A percentile compares a stretch with the other conserved stretches of the same genome.
Evolutionary conservation across 1,140 invertebrate genomes (phyloP).

Genomic region (Araneus ventricosus): DNA sequence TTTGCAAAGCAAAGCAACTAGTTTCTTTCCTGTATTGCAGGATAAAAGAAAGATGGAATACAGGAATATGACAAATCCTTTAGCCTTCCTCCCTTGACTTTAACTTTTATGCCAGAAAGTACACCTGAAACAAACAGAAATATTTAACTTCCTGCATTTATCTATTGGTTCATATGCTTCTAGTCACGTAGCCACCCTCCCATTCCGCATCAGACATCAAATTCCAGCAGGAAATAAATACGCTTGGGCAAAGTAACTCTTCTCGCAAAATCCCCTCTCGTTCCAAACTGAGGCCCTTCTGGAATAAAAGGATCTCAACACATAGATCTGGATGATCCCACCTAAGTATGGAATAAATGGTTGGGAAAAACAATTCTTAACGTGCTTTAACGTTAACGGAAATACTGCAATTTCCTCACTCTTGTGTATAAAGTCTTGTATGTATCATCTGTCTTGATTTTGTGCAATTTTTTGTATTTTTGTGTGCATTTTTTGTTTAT

Average conservation of each 20-base stretch:
- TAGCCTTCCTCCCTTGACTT: not conserved
- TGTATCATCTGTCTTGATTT: not conserved
- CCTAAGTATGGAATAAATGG: constrained; percentile 10
- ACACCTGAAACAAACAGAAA: constrained; percentile 4
- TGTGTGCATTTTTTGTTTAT: not conserved
- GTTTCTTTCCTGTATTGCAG: too few relatives aligned
- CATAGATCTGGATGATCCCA: constrained; percentile 33
- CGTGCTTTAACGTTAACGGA: not conserved
- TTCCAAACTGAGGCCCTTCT: not conserved
- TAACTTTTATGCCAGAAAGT: not conserved
- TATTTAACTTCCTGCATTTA: not conserved
- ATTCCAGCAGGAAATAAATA: constrained; percentile 49
- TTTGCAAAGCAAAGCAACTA: too few relatives aligned
- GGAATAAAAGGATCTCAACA: constrained; percentile 9
- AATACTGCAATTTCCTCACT: not conserved
- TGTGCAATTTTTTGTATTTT: not conserved
- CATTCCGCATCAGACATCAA: not conserved
- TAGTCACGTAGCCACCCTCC: not conserved
- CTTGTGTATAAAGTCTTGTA: not conserved
- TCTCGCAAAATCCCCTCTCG: constrained; percentile 2
- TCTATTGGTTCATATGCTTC: not conserved
- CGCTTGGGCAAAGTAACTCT: constrained; percentile 26
- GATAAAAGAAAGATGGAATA: too few relatives aligned
- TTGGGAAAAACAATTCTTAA: not conserved
- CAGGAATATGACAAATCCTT: too few relatives aligned